Evolutionary conservation across 2,113 vertebrate genomes (phyloP).

Genomic region (Dicerorhinus sumatrensis): DNA sequence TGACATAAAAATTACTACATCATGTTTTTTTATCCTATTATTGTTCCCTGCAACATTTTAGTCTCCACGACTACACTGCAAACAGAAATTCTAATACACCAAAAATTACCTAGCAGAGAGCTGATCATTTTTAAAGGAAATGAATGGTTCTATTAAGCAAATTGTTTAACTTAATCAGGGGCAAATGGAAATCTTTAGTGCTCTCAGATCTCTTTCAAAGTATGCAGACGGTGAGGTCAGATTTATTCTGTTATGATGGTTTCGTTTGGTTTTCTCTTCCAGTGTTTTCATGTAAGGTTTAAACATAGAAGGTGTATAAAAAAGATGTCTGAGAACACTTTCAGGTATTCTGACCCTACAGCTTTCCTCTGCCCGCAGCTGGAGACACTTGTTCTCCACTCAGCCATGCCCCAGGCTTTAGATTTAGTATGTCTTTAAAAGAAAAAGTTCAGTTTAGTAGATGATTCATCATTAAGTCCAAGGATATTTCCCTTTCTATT

Average conservation of each 20-base stretch:
- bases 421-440: not conserved
- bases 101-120: not conserved
- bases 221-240: not conserved
- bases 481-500: not conserved
- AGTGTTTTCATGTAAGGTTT: not conserved
- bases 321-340: not conserved
- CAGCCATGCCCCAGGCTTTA: not conserved
- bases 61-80: not conserved
- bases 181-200: not conserved
- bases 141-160: not conserved
- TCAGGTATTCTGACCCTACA: not conserved
- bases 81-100: not conserved
- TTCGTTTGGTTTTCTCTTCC: not conserved
- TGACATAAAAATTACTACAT: not conserved
- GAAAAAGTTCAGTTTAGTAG: not conserved
- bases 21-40: not conserved
- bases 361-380: not conserved
- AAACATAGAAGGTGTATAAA: not conserved
- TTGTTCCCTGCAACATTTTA: not conserved
- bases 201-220: not conserved
- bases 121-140: constrained; percentile 23
- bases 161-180: not conserved
- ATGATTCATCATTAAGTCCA: constrained; percentile 34
- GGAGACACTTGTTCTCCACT: not conserved
- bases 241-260: not conserved